Evolutionary conservation across 2,888 invertebrate genomes (phyloP).

Genomic region (Pemphredon lugubris): DNA sequence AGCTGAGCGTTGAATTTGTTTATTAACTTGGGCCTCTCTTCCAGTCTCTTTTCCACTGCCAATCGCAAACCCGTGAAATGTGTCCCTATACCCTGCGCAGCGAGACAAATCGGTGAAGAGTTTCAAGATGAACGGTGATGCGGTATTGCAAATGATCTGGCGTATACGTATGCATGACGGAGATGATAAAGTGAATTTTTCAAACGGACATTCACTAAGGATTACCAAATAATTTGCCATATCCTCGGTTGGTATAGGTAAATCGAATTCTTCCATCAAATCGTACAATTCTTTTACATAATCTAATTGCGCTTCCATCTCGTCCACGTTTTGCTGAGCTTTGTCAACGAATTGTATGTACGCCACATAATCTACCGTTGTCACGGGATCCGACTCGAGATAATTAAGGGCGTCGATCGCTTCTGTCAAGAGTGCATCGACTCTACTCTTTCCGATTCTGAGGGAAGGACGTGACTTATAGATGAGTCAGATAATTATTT

Average conservation of each 20-base stretch:
- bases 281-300: slow-evolving; percentile 92
- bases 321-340: slow-evolving; percentile 85
- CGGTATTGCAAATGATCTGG: no score
- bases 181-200: no score
- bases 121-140: no score
- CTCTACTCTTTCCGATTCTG: slow-evolving; percentile 86
- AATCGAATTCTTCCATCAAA: slow-evolving; percentile 90
- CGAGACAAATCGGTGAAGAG: no score
- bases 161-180: no score
- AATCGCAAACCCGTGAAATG: slow-evolving; percentile 85
- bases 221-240: slow-evolving; percentile 83
- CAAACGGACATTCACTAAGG: no score
- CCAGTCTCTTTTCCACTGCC: slow-evolving; percentile 87
- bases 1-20: slow-evolving; percentile 88
- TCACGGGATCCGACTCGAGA: slow-evolving; percentile 84
- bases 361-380: slow-evolving; percentile 88
- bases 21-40: slow-evolving; percentile 87
- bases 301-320: slow-evolving; percentile 88
- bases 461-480: no score
- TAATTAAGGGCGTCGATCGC: slow-evolving; percentile 85
- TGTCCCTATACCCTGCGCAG: slow-evolving; percentile 83
- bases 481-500: no score
- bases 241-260: slow-evolving; percentile 88
- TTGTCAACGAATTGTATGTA: slow-evolving; percentile 88
- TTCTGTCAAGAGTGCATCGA: slow-evolving; percentile 81